These are phyloP conservation scores for Pedetes capensis DNA, from an alignment of 2,113 vertebrate genomes.

Conservation along the genomic window DNA sequence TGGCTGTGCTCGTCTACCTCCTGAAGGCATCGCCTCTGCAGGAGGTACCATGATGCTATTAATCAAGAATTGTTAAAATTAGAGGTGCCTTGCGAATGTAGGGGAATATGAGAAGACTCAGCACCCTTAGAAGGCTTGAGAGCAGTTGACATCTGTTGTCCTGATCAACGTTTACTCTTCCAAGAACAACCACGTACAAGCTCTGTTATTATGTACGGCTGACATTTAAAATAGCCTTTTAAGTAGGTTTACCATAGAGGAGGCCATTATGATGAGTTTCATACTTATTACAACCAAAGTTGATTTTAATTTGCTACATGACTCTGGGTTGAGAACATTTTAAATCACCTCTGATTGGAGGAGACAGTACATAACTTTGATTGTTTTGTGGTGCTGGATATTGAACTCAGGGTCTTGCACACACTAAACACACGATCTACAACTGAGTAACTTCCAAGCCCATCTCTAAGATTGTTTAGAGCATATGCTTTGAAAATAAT, in stretches of 20 bases:
- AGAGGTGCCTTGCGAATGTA: neutral
- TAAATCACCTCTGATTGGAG: neutral
- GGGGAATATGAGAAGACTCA: neutral
- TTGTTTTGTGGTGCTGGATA: neutral
- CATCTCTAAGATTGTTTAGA: neutral
- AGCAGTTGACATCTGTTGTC: constrained; percentile 2
- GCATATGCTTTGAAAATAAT: neutral
- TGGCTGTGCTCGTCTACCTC: neutral
- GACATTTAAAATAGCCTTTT: constrained; percentile 22
- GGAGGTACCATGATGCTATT: neutral
- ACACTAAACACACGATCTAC: neutral
- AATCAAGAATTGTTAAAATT: constrained; percentile 24
- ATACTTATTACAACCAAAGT: neutral
- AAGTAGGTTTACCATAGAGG: neutral
- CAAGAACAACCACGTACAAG: neutral
- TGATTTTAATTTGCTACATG: neutral
- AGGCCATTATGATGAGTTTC: constrained; percentile 8
- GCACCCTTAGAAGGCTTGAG: neutral
- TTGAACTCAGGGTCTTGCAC: neutral
- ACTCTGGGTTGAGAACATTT: neutral
- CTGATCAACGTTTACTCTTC: neutral
- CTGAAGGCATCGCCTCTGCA: neutral
- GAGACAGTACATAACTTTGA: neutral
- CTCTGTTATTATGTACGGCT: constrained; percentile 29
- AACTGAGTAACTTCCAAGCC: neutral